Percentiles rank a stretch among this genome's conserved stretches.
Conservation (phyloP, 2,888 invertebrate genomes). For the Athalia cordata region DNA sequence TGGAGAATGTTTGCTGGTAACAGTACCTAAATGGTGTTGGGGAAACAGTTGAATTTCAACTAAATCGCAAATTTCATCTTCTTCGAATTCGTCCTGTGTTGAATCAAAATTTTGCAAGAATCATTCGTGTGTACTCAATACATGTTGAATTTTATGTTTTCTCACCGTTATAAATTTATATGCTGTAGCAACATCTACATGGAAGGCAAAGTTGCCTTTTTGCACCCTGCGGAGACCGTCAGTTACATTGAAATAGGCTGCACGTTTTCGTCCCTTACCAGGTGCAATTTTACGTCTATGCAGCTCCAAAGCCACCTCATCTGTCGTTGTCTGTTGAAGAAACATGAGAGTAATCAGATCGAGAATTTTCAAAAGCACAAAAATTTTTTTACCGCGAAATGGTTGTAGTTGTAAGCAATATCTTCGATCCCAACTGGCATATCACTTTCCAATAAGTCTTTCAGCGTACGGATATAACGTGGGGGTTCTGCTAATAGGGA, state of each 20-base stretch:
- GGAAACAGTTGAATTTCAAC: conserved; percentile 73
- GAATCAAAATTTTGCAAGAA: not conserved
- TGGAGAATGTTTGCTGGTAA: conserved; percentile 60
- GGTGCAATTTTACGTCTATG: conserved; percentile 77
- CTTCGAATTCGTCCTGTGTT: conserved; percentile 76
- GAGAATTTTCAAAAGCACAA: not conserved
- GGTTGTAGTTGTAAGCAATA: conserved; percentile 79
- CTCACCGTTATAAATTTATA: conserved; percentile 79
- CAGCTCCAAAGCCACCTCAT: conserved; percentile 78
- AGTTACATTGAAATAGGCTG: conserved; percentile 71
- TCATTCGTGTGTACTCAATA: not conserved
- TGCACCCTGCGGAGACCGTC: conserved; percentile 78
- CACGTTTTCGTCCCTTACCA: conserved; percentile 56
- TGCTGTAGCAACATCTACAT: conserved; percentile 80
- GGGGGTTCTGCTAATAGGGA: conserved; percentile 79
- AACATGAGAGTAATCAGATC: not conserved
- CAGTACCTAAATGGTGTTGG: conserved; percentile 56
- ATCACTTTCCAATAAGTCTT: conserved; percentile 77
- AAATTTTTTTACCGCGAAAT: conserved; percentile 76
- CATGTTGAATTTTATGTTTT: not conserved
- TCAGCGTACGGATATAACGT: conserved; percentile 77
- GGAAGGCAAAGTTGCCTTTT: conserved; percentile 82
- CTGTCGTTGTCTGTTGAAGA: conserved; percentile 77
- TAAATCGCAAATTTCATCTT: conserved; percentile 81
- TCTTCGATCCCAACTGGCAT: conserved; percentile 80